These are phyloP conservation scores for Chironomus striatipennis DNA, from an alignment of 1,140 invertebrate species.

Conservation along the genomic window DNA sequence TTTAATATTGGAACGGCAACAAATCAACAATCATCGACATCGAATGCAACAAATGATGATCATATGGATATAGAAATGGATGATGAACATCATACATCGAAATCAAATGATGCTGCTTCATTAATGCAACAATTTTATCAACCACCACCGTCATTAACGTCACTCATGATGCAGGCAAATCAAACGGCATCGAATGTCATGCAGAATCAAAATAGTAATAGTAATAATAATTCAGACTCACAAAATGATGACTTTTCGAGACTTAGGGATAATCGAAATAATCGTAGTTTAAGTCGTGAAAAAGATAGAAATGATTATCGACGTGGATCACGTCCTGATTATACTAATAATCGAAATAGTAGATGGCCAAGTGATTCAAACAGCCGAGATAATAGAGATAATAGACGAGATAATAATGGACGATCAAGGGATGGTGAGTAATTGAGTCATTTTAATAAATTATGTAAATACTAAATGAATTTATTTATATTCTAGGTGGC, in stretches of 20 bases:
- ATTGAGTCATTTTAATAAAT: not conserved
- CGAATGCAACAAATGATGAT: constrained; percentile 43
- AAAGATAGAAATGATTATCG: constrained; percentile 30
- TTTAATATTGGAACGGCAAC: constrained; percentile 36
- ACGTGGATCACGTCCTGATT: constrained; percentile 25
- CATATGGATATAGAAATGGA: constrained; percentile 57
- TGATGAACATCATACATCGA: constrained; percentile 39
- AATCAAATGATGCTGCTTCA: constrained; percentile 28
- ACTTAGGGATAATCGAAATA: constrained; percentile 30
- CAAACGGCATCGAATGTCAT: constrained; percentile 26
- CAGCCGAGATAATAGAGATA: constrained; percentile 21
- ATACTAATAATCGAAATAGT: constrained; percentile 27
- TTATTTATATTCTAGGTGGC: constrained; percentile 29
- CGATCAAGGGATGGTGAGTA: constrained; percentile 27
- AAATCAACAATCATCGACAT: constrained; percentile 28
- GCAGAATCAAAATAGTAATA: not conserved
- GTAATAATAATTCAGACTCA: constrained; percentile 27
- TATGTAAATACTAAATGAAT: constrained; percentile 24
- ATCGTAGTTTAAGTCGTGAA: constrained; percentile 28
- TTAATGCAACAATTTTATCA: constrained; percentile 38
- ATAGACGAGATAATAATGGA: constrained; percentile 27
- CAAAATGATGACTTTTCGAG: constrained; percentile 26
- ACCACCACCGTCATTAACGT: constrained; percentile 26
- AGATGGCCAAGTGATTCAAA: constrained; percentile 25
- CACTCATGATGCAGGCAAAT: constrained; percentile 27